phyloP scores from a whole-genome alignment of 2,113 vertebrate genomes.

The Pollachius pollachius region DNA sequence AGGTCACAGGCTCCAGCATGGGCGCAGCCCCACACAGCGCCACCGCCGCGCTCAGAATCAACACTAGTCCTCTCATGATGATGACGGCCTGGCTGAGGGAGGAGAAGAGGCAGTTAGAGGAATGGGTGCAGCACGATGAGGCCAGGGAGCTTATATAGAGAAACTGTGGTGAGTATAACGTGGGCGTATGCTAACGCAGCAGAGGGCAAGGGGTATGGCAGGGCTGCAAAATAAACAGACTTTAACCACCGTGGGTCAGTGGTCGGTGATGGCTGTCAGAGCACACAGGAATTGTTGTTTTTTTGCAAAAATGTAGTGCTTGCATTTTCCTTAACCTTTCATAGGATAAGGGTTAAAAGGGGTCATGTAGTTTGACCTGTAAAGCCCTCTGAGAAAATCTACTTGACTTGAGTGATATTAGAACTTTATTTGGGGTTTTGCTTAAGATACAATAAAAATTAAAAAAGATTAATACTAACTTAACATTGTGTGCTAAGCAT shows the following conservation, averaged over 20 bases:
- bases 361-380: too few relatives aligned
- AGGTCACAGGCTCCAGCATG: slow-evolving; percentile 13
- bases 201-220: background rate
- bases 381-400: too few relatives aligned
- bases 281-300: background rate
- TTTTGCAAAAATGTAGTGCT: background rate
- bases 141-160: slow-evolving; percentile 5
- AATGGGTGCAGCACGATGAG: background rate
- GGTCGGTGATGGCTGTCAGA: too few relatives aligned
- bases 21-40: slow-evolving; percentile 1
- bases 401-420: too few relatives aligned
- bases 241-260: slow-evolving; percentile 24
- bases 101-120: too few relatives aligned
- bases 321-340: background rate
- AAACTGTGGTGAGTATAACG: background rate
- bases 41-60: slow-evolving; percentile 25
- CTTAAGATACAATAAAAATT: too few relatives aligned
- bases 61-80: slow-evolving; percentile 44
- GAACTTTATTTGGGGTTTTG: too few relatives aligned
- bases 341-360: too few relatives aligned
- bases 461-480: too few relatives aligned
- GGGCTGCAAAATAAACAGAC: slow-evolving; percentile 36
- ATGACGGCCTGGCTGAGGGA: background rate
- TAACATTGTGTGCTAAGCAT: too few relatives aligned
- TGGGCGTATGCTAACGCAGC: background rate